These are phyloP conservation scores for Shargacucullia verbasci DNA, from an alignment of 2,888 invertebrate genomes.

Conservation along the genomic window DNA sequence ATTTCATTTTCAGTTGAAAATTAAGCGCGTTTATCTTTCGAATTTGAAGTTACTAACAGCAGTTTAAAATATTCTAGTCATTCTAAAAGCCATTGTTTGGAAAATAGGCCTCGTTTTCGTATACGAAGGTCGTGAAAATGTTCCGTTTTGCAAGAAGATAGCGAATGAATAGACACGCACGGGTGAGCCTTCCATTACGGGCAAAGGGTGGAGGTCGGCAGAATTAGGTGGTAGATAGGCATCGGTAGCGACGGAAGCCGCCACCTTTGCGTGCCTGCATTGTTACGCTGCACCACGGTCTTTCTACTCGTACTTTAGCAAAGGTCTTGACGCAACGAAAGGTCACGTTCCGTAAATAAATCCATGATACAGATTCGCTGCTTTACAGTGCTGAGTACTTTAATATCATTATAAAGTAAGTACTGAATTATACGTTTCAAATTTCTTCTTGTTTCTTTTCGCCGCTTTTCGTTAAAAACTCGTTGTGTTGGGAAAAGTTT, in stretches of 20 bases:
- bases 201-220: slow-evolving; percentile 47
- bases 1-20: slow-evolving; percentile 29
- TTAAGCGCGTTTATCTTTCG: slow-evolving; percentile 19
- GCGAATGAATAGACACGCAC: slow-evolving; percentile 60
- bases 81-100: slow-evolving; percentile 18
- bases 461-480: slow-evolving; percentile 21
- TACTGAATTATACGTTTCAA: slow-evolving; percentile 7
- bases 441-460: slow-evolving; percentile 9
- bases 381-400: slow-evolving; percentile 4
- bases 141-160: slow-evolving; percentile 55
- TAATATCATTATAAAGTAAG: slow-evolving; percentile 3
- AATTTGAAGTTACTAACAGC: slow-evolving; percentile 14
- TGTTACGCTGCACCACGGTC: slow-evolving; percentile 63
- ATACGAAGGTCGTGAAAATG: slow-evolving; percentile 43
- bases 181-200: slow-evolving; percentile 39
- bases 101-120: slow-evolving; percentile 36
- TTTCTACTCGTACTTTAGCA: slow-evolving; percentile 56
- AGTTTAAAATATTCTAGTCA: slow-evolving; percentile 24
- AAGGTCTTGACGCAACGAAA: slow-evolving; percentile 64
- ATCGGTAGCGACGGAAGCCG: slow-evolving; percentile 61
- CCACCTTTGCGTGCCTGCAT: slow-evolving; percentile 69
- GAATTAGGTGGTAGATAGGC: slow-evolving; percentile 64
- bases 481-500: slow-evolving; percentile 31
- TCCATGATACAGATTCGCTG: slow-evolving; percentile 50
- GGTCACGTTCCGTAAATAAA: slow-evolving; percentile 72